Evolutionary conservation across 35 echinoderm and acorn worm species (phyloP).

Genomic region (Amphiura filiformis): DNA sequence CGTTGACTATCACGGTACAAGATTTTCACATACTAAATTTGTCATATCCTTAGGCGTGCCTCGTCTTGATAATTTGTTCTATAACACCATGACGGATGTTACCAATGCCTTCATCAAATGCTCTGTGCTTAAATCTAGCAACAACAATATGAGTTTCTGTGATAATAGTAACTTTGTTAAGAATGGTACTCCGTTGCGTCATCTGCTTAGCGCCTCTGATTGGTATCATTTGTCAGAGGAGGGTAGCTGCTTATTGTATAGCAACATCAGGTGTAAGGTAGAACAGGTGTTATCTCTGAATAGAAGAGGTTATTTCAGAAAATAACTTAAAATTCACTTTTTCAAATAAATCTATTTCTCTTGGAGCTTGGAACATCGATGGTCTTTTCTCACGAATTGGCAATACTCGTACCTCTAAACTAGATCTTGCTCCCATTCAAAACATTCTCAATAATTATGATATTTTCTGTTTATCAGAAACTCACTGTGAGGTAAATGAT

Average conservation of each 20-base stretch:
- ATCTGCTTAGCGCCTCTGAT: neutral
- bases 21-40: neutral
- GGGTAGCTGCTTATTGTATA: neutral
- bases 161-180: constrained; percentile 3
- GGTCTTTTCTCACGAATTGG: constrained; percentile 1
- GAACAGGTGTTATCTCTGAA: neutral
- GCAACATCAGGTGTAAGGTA: constrained; percentile 16
- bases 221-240: constrained; percentile 6
- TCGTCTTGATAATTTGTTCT: neutral
- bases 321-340: neutral
- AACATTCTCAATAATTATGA: neutral
- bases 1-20: too few relatives aligned
- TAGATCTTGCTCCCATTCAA: neutral
- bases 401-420: neutral
- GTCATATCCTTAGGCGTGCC: neutral
- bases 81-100: neutral
- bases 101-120: neutral
- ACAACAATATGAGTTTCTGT: neutral
- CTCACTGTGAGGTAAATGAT: neutral
- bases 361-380: neutral
- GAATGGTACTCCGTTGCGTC: neutral
- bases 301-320: neutral
- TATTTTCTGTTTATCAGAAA: neutral
- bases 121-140: neutral
- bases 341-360: constrained; percentile 11